Evolutionary conservation across 2,888 invertebrate genomes (phyloP), one percentile per base, ranked within the genome.

Genomic region (Diarsia dahlii): DNA sequence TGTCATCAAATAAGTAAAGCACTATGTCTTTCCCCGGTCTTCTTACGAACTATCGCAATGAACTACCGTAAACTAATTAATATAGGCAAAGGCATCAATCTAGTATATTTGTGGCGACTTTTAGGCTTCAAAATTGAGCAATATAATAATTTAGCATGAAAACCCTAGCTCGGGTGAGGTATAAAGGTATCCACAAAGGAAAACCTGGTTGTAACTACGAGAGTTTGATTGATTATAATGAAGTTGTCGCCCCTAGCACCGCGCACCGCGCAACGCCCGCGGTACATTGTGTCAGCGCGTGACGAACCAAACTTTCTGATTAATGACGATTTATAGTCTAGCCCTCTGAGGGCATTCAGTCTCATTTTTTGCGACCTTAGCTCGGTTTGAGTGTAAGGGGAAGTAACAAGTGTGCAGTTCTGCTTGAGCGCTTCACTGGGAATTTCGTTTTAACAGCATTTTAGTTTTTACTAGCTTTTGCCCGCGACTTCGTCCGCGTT

Each of bases 181-280:
- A 56, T 56, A 56, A 48, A 56, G 60, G 66, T 66, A 23, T 68
- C 10, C n/a, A 48, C 56, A 64, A 63, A 69, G 15, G 12, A 52
- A 64, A 13, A 23, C 23, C 15, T 60, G 54, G 34, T 10, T 39
- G 62, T 68, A 66, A 62, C 46, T 45, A 15, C 56, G 15, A 23
- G 23, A 28, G 5, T 15, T 28, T 81, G 81, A 81, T 81, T 80
- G 76, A 76, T 76, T 80, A 73, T 71, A 80, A 81, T 73, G 81
- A 81, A 81, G 81, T 65, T 46, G 70, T 76, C 69, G 54, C 46
- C 13, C 3, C 23, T 66, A 12, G 18, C 20, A 12, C 23, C 54
- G 58, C 56, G 28, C 63, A 8, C 28, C 28, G 28, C 28, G 28
- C 28, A 28, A 28, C 62, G 68, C 58, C 69, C 34, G 23, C 23